Percentiles rank a stretch among this genome's conserved stretches.
phyloP scores from a whole-genome alignment of 2,888 invertebrate species.

The Eristalis pertinax region DNA sequence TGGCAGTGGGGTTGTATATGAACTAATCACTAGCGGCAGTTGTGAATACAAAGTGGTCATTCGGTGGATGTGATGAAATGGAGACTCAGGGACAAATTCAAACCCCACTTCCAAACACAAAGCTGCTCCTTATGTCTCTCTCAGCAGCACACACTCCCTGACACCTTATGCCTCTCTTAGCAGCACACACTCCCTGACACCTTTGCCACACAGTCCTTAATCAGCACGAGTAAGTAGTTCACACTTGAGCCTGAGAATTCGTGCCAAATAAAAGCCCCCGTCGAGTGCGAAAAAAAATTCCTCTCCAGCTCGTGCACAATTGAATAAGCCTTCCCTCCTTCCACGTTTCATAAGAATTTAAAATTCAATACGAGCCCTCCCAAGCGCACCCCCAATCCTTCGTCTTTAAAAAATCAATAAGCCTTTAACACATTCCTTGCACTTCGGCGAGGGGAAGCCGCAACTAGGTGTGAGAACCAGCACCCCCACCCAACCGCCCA shows the following conservation, averaged over 20 bases:
- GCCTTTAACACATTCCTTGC: slow-evolving; percentile 9
- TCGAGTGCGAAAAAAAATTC: background rate
- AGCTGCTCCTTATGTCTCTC: too few species aligned
- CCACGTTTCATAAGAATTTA: background rate
- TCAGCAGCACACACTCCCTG: too few species aligned
- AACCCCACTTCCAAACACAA: too few species aligned
- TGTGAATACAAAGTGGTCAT: background rate
- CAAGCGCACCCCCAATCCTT: background rate
- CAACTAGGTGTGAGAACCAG: background rate
- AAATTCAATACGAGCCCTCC: background rate
- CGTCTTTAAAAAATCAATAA: slow-evolving; percentile 26
- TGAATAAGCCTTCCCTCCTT: background rate
- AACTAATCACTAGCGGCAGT: background rate
- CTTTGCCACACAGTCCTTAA: background rate
- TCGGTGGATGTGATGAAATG: too few species aligned
- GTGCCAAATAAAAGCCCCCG: background rate
- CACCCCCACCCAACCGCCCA: too few species aligned
- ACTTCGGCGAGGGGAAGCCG: background rate
- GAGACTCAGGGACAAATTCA: background rate
- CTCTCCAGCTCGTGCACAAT: background rate
- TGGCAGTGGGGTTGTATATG: background rate
- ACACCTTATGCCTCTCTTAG: background rate
- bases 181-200: background rate
- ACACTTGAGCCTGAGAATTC: background rate
- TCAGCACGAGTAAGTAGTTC: background rate